Base-by-base conservation (phyloP, 2,113 vertebrate species). In the Pitta sordida region DNA sequence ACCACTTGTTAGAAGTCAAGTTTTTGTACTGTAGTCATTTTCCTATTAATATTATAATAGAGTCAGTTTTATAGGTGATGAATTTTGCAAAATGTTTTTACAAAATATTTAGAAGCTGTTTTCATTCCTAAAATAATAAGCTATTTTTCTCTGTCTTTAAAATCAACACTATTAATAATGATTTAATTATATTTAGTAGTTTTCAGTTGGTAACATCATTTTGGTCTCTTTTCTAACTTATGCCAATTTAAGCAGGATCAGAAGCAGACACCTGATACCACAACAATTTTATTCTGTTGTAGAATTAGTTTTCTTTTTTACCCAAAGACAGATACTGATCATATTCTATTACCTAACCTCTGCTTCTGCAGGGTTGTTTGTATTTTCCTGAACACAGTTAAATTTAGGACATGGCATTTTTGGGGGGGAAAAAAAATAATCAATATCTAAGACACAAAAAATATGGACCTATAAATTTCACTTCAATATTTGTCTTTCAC, bases 401-500 rank as follows among this genome's bases (percentile, higher is more conserved):
- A 43, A 71, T 62, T 65, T 32, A 80, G 36, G 20, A 51, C n/a
- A 29, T 56, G 32, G 7, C 7, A 13, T 48, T 91, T 85, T 34
- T 4, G 7, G 4, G 3, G 19, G 11, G 5, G 4, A 2, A 29
- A n/a, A 16, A 32, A n/a, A 48, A n/a, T n/a, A 13, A 24, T 32
- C 7, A 69, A 0, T 39, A 8, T 44, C 67, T 69, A 22, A 65
- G 39, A 46, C 24, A 32, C 11, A 46, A n/a, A 88, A 78, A 70
- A 13, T 52, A 37, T 23, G 11, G 16, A 36, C 17, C 36, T 62
- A 10, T 52, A 44, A 32, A 77, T 73, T 71, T 59, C 56, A 32
- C 9, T 43, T 78, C 30, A 56, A 26, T 59, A 46, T 79, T 75
- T 55, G 12, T 63, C 46, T 58, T 83, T 55, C 4, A 8, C 1